phyloP scores from a whole-genome alignment of 2,797 vertebrate genomes.

The Gobionotothen gibberifrons region DNA sequence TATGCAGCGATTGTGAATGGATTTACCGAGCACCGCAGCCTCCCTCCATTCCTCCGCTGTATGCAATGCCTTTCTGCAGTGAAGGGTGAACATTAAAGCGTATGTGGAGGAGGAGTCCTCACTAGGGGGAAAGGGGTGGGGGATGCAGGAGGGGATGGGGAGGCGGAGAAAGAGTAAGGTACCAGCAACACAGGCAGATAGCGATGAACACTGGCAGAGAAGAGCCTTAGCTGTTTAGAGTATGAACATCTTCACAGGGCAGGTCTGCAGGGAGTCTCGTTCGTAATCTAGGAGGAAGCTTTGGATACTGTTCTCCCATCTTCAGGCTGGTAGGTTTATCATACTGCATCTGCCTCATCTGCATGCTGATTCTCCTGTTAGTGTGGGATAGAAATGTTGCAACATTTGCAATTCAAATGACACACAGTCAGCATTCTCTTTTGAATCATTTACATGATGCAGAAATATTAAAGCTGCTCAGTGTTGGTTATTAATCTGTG shows the following conservation, averaged over 20 bases:
- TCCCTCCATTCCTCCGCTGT: conserved; percentile 51
- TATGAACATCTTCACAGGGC: conserved; percentile 55
- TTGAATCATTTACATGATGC: background rate
- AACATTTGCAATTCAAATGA: conserved; percentile 12
- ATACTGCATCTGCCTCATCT: conserved; percentile 40
- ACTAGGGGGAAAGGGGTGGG: conserved; percentile 23
- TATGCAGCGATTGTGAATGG: conserved; percentile 24
- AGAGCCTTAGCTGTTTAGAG: conserved; percentile 43
- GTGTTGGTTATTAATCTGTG: conserved; percentile 34
- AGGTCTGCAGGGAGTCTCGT: conserved; percentile 47
- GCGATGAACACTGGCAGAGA: conserved; percentile 35
- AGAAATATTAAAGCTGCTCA: conserved; percentile 29
- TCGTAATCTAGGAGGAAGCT: conserved; percentile 50
- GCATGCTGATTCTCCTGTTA: conserved; percentile 41
- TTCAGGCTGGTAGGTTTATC: conserved; percentile 69
- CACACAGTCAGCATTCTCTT: background rate
- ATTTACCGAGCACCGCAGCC: conserved; percentile 9
- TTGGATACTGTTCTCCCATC: conserved; percentile 45
- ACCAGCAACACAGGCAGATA: conserved; percentile 58
- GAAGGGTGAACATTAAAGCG: conserved; percentile 77
- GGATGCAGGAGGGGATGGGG: conserved; percentile 12
- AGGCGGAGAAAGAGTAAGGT: conserved; percentile 55
- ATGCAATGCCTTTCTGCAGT: conserved; percentile 75
- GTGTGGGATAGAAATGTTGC: conserved; percentile 16
- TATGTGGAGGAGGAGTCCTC: conserved; percentile 81